Percentiles rank a stretch among this genome's conserved stretches.
These are phyloP conservation scores for Abrostola triplasia DNA, from an alignment of 2,888 invertebrate genomes.

Conservation along the genomic window DNA sequence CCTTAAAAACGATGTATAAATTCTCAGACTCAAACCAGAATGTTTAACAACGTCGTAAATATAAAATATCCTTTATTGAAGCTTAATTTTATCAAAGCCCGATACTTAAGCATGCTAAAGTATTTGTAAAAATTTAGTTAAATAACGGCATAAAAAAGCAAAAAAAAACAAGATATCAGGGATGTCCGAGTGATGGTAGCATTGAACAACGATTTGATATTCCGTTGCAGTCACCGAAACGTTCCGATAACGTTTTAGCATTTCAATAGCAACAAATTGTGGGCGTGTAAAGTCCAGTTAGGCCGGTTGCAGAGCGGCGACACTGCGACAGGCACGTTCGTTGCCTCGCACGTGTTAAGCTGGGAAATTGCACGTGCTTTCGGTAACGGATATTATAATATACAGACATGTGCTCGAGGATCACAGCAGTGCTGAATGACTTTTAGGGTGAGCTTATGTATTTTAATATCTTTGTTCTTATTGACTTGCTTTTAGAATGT, in stretches of 20 bases:
- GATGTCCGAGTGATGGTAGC: neutral
- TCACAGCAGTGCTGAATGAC: too few relatives aligned
- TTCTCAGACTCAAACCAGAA: too few relatives aligned
- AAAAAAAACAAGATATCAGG: neutral
- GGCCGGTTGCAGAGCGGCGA: conserved; percentile 32
- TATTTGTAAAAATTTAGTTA: too few relatives aligned
- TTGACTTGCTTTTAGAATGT: too few relatives aligned
- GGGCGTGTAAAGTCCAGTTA: conserved; percentile 46
- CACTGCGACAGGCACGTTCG: conserved; percentile 37
- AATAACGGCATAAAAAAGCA: neutral
- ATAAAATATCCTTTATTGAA: too few relatives aligned
- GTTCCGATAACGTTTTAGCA: conserved; percentile 51
- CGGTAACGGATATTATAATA: neutral
- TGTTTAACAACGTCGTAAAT: too few relatives aligned
- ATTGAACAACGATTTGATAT: conserved; percentile 34
- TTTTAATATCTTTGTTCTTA: too few relatives aligned
- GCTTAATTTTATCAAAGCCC: too few relatives aligned
- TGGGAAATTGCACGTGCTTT: conserved; percentile 17
- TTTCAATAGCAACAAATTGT: conserved; percentile 60
- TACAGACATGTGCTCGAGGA: neutral
- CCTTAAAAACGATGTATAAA: too few relatives aligned
- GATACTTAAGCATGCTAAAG: too few relatives aligned
- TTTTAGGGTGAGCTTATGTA: too few relatives aligned
- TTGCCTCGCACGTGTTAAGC: conserved; percentile 31
- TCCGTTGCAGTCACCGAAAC: conserved; percentile 35